A percentile compares a stretch with the other conserved stretches of the same genome.
Conservation (phyloP, 2,888 invertebrate genomes). For the Hesperia comma region DNA sequence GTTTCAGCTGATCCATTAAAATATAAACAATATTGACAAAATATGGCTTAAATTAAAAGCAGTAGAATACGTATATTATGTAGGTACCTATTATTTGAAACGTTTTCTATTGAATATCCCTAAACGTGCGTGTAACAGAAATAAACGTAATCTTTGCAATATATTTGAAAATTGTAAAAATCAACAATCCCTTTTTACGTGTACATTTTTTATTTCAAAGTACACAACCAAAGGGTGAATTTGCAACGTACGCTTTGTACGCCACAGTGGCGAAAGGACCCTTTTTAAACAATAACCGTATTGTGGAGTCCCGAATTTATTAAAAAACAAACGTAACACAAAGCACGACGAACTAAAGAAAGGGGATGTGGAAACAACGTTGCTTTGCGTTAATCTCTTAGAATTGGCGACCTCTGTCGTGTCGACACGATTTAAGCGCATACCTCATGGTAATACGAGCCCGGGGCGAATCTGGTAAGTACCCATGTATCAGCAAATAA, state of each 20-base stretch:
- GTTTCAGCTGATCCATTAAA: too few relatives aligned
- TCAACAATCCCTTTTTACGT: slow-evolving; percentile 6
- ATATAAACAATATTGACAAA: too few relatives aligned
- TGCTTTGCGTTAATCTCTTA: slow-evolving; percentile 47
- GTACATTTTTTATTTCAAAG: slow-evolving; percentile 2
- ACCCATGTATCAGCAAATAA: slow-evolving; percentile 80
- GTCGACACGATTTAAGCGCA: slow-evolving; percentile 67
- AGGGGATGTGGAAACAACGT: slow-evolving; percentile 48
- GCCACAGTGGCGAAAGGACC: slow-evolving; percentile 12
- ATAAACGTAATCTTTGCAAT: neutral
- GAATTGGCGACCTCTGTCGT: slow-evolving; percentile 50
- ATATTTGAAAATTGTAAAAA: slow-evolving; percentile 5
- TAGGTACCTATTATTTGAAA: too few relatives aligned
- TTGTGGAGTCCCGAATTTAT: slow-evolving; percentile 30
- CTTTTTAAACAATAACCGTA: slow-evolving; percentile 34
- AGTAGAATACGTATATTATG: too few relatives aligned
- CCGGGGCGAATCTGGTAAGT: slow-evolving; percentile 70
- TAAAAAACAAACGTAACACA: slow-evolving; percentile 36
- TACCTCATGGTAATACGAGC: slow-evolving; percentile 71
- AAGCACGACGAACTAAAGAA: slow-evolving; percentile 48
- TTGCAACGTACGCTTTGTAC: slow-evolving; percentile 22
- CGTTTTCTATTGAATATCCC: neutral
- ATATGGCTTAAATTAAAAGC: too few relatives aligned
- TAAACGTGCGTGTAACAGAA: neutral
- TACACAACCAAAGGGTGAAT: slow-evolving; percentile 30